Evolutionary conservation across 2,113 vertebrate species (phyloP).

Genomic region (Sus scrofa): DNA sequence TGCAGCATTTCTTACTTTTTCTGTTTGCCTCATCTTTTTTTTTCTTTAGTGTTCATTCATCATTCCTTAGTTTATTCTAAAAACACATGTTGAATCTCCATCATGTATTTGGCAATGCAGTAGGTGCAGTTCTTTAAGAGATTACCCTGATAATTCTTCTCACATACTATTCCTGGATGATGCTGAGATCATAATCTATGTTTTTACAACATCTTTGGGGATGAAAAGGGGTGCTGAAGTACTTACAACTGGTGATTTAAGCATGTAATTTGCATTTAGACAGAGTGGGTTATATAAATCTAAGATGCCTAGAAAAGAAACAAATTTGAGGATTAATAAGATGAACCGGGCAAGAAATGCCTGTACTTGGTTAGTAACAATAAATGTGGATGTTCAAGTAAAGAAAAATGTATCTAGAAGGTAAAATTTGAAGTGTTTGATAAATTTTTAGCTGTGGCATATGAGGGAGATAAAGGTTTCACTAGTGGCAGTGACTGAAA

Average conservation of each 20-base stretch:
- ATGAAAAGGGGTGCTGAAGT: background rate
- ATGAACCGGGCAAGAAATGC: background rate
- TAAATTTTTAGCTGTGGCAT: background rate
- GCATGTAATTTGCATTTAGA: background rate
- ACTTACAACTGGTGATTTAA: background rate
- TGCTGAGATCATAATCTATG: background rate
- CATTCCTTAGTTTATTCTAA: background rate
- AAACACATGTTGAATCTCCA: background rate
- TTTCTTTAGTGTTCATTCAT: background rate
- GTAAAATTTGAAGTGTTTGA: background rate
- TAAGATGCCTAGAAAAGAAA: background rate
- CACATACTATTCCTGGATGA: background rate
- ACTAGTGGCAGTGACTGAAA: background rate
- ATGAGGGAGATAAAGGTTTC: background rate
- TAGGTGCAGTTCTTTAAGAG: background rate
- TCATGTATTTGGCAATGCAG: background rate
- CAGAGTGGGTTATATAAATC: background rate
- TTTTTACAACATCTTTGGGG: background rate
- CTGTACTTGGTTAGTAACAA: background rate
- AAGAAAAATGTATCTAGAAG: background rate
- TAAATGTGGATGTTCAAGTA: background rate
- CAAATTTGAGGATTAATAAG: background rate
- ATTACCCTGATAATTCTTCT: background rate
- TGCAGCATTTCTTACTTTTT: no score
- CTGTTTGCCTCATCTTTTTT: background rate